Base-by-base conservation (phyloP, 2,113 vertebrate genomes). In the Riparia riparia region DNA sequence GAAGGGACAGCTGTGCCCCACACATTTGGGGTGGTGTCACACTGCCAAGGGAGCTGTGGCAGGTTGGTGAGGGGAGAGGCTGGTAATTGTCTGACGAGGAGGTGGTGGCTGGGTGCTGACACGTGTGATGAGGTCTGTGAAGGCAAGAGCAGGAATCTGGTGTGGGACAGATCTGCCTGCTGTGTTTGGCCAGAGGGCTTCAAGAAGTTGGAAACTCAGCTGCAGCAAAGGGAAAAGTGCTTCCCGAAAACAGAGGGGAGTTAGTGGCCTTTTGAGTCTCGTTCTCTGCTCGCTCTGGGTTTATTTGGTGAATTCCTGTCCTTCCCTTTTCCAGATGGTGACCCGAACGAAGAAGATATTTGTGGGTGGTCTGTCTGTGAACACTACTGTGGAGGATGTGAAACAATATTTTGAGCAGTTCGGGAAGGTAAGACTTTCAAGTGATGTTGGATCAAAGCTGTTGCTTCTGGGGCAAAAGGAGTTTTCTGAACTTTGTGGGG, bases 291-390 rank as follows among this genome's bases (percentile, higher is more conserved):
- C 0, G 0, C 95, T 79, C 60, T 93, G 83, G 77, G 92, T 97
- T 98, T 93, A 92, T 95, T 93, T 26, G 80, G 64, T 97, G 92
- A 96, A 95, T 96, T 97, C 95, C 90, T 97, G 90, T 95, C 77
- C 80, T 97, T 92, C 93, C 95, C 72, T 97, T 85, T 88, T 96
- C 97, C 98, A 99, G 99, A 98, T 99, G 98, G 99, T 99, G 98
- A 99, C 99, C 95, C 99, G 99, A 97, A 99, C 99, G 90, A 99
- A 99, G 99, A 99, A 99, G 98, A 99, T 99, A 98, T 99, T 99
- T 97, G 99, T 99, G 39, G 99, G 99, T 88, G 99, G 99, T 84
- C 98, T 99, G 89, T 99, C 99, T 0, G 99, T 99, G 97, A 99
- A 99, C 98, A 99, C 99, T 77, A 99, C 99, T 14, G 99, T 99